Percentiles rank a stretch among this genome's conserved stretches.
These are phyloP conservation scores for Polydesmus complanatus DNA, from an alignment of 2,888 invertebrate species.

Conservation along the genomic window DNA sequence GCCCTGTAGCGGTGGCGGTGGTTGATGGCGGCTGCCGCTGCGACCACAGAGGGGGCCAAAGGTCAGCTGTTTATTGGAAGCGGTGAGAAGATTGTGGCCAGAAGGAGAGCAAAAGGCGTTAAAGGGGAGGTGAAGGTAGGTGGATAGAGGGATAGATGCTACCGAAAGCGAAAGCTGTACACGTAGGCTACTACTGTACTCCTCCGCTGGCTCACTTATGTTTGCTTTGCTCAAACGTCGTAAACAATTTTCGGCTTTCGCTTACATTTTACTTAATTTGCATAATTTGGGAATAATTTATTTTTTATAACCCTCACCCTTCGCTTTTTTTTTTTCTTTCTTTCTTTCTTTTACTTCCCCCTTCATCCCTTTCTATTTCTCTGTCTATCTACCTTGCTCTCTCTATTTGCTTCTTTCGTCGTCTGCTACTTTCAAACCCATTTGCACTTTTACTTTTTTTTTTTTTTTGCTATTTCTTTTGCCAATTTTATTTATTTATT, in stretches of 20 bases:
- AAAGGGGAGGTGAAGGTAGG: neutral
- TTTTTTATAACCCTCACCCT: neutral
- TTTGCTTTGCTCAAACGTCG: neutral
- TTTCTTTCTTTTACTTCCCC: neutral
- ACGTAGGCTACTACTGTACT: too few relatives aligned
- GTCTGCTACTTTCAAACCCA: too few relatives aligned
- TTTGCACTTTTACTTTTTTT: too few relatives aligned
- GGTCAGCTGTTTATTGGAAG: neutral
- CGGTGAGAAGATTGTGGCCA: neutral
- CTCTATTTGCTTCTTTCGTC: too few relatives aligned
- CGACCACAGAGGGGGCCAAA: neutral
- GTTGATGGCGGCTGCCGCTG: neutral
- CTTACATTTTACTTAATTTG: neutral
- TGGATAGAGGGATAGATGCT: neutral
- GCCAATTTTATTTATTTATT: too few relatives aligned
- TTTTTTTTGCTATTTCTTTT: too few relatives aligned
- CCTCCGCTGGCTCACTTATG: neutral
- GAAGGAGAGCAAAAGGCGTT: neutral
- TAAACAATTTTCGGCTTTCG: neutral
- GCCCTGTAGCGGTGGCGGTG: too few relatives aligned
- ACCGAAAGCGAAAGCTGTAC: too few relatives aligned
- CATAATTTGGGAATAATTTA: neutral
- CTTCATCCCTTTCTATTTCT: neutral
- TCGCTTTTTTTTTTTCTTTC: neutral
- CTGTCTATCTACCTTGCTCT: too few relatives aligned